phyloP scores from a whole-genome alignment of 2,888 invertebrate species.

The Plutella xylostella region DNA sequence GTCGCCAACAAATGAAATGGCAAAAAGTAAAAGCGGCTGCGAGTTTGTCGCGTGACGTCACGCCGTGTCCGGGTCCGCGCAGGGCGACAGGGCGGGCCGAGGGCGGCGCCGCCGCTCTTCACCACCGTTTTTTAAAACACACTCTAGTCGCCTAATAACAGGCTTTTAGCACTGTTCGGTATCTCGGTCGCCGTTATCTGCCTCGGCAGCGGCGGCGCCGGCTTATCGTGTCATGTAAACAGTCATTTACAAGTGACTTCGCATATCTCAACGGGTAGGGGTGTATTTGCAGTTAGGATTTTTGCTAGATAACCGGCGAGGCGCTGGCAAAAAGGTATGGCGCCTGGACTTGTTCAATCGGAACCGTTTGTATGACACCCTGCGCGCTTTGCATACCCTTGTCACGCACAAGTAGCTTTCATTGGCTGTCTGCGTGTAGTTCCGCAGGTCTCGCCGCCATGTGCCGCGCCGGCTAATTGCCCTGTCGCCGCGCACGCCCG shows the following conservation, averaged over 20 bases:
- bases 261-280: conserved; percentile 33
- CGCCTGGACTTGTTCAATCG: no score
- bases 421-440: no score
- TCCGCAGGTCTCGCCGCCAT: no score
- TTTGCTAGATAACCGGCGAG: conserved; percentile 40
- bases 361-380: no score
- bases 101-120: conserved; percentile 51
- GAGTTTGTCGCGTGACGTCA: conserved; percentile 56
- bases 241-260: conserved; percentile 55
- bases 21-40: conserved; percentile 52
- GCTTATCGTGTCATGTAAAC: conserved; percentile 59
- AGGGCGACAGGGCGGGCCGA: conserved; percentile 59
- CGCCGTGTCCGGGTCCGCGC: conserved; percentile 59
- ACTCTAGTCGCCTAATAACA: conserved; percentile 45
- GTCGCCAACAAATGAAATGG: conserved; percentile 52
- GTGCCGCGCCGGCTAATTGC: conserved; percentile 65
- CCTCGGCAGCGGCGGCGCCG: conserved; percentile 44
- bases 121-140: conserved; percentile 37
- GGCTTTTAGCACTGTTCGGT: conserved; percentile 57
- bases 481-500: conserved; percentile 52
- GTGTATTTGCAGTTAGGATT: conserved; percentile 54
- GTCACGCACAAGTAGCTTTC: no score
- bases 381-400: no score
- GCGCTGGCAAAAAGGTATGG: no score
- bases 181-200: conserved; percentile 48